Percentiles rank a stretch among this genome's conserved stretches.
Evolutionary conservation across 2,797 vertebrate species (phyloP).

Genomic region (Acomys russatus): DNA sequence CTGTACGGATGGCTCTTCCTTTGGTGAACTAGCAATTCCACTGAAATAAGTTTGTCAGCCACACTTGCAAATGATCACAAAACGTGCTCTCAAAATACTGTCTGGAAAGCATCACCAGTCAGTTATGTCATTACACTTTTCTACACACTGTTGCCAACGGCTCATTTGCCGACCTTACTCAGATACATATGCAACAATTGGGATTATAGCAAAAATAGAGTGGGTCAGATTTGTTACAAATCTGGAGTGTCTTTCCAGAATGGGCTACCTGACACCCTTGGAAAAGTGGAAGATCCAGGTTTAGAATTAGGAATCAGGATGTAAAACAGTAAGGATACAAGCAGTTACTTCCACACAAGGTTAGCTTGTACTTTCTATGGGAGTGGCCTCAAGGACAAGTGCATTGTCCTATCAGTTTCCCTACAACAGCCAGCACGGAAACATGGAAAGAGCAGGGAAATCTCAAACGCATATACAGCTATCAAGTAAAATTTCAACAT

Average conservation of each 20-base stretch:
- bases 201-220: slow-evolving; percentile 42
- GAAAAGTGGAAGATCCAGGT: not conserved
- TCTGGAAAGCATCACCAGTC: slow-evolving; percentile 41
- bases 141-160: not conserved
- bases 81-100: not conserved
- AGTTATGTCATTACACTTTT: not conserved
- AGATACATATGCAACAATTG: slow-evolving; percentile 3
- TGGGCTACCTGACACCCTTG: not conserved
- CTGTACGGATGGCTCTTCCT: slow-evolving; percentile 3
- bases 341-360: not conserved
- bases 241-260: not conserved
- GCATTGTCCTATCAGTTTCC: not conserved
- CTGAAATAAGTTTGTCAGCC: slow-evolving; percentile 23
- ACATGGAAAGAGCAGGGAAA: slow-evolving; percentile 3
- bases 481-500: slow-evolving; percentile 53
- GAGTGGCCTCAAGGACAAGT: not conserved
- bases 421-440: not conserved
- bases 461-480: not conserved
- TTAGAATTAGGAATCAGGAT: not conserved
- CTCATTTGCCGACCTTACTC: not conserved
- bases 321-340: not conserved
- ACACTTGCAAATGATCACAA: slow-evolving; percentile 48
- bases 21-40: slow-evolving; percentile 19
- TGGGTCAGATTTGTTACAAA: not conserved
- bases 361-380: slow-evolving; percentile 12